Base-by-base conservation (phyloP, 2,797 vertebrate species). In the Clangula hyemalis region DNA sequence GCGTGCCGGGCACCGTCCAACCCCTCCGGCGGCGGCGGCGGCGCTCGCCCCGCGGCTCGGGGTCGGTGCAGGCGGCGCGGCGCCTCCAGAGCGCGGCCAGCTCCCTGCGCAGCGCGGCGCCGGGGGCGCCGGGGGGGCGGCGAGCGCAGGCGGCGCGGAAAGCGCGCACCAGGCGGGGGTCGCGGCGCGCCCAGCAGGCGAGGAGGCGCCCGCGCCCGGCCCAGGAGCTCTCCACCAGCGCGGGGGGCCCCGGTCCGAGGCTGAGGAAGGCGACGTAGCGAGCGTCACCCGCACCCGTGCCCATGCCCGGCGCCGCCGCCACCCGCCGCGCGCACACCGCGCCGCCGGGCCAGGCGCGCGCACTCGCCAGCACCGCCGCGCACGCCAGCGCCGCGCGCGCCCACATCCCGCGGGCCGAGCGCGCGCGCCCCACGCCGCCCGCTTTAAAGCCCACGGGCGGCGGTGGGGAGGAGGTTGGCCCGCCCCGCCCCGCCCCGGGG, bases 1-100 rank as follows among this genome's bases (percentile, higher is more conserved):
- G 97, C 1, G 99, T 99, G n/a, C 99, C 99, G 0, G 99, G 99
- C 5, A 99, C 89, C 13, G 98, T 98, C 97, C 98, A 98, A 6
- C 98, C 98, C n/a, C 99, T 97, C 77, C 98, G 98, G 5, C 66
- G 20, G 10, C 45, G 54, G 30, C 73, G 78, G 34, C 36, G 6
- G 21, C 11, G 10, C 18, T 25, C 9, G 21, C 13, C 38, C 24
- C 32, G 27, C 8, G 27, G 7, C 12, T 24, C 2, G 24, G 70
- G 74, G 3, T 51, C 70, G 32, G 24, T 16, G 64, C 85, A 90
- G 30, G 51, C 49, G 19, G 71, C 72, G 32, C 85, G 81, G 28
- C n/a, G 88, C n/a, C 72, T 27, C 85, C 85, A 78, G 15, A 93
- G 75, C 27, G 49, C 64, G 18, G 82, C 39, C 45, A 89, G 34